Evolutionary conservation across 2,888 invertebrate genomes (phyloP), one percentile per base, ranked within the genome.

Genomic region (Seira ritae): DNA sequence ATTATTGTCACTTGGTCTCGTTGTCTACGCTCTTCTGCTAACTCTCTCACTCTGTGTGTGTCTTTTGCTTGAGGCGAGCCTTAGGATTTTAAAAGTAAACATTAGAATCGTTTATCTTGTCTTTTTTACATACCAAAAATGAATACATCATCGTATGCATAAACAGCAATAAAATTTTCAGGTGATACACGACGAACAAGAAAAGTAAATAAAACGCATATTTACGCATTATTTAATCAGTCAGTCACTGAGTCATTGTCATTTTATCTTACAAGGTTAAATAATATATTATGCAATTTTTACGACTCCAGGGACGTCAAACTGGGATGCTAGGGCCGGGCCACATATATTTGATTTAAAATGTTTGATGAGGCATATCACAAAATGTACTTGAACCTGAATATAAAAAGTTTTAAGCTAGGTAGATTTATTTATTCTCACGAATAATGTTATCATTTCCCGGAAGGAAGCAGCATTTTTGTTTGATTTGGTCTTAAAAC

Each of bases 1-100:
- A 79, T 79, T 71, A 72, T 79, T 79, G 72, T 79, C 79, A 79
- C 79, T 71, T 55, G 15, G 55, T n/a, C 55, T 12, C 15, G 65
- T 69, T 23, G 19, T 6, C 23, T 62, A 60, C 10, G 8, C 2
- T 2, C n/a, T n/a, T n/a, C n/a, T n/a, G n/a, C n/a, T n/a, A n/a
- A n/a, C n/a, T n/a, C n/a, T n/a, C 31, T 31, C 3, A 31, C 31
- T 31, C 31, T 55, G 55, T 72, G 72, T 23, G 62, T 77, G 77
- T 78, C 70, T 31, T 8, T 31, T 31, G 31, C 31, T 71, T 65
- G 55, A 42, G 37, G 69, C 62, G 10, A 37, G 15, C 12, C 55
- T 66, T 42, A 55, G 3, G 42, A 8, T 69, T 69, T 60, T 17
- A 65, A 66, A 50, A 67, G 66, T 75, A 66, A 66, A 67, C 75